A percentile compares a stretch with the other conserved stretches of the same genome.
Conservation (phyloP, 2,888 invertebrate genomes). For the Melieria crassipennis region DNA sequence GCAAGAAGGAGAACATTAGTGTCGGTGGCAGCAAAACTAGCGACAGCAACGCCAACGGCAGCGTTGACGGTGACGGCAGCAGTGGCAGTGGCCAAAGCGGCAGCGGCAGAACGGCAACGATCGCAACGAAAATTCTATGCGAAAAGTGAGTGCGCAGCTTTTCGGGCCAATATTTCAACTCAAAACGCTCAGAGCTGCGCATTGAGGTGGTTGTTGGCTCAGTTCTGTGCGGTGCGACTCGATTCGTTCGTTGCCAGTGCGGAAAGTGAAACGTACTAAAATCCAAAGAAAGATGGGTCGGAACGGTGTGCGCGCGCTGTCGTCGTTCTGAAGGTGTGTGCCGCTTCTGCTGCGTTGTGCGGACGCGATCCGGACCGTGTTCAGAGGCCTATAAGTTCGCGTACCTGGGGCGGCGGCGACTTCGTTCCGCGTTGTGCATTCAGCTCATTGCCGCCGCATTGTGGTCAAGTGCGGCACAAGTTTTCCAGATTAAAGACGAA, state of each 20-base stretch:
- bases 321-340: too few species aligned
- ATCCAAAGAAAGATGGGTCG: too few species aligned
- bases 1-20: constrained; percentile 15
- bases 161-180: background rate
- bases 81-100: too few species aligned
- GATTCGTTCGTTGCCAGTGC: too few species aligned
- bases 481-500: too few species aligned
- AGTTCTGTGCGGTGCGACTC: too few species aligned
- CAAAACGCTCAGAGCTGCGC: constrained; percentile 51
- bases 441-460: too few species aligned
- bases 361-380: background rate
- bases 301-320: too few species aligned
- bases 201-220: constrained; percentile 46
- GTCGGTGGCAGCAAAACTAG: background rate
- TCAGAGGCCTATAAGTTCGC: background rate
- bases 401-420: background rate
- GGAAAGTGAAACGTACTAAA: too few species aligned
- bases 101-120: background rate
- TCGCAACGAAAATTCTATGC: background rate
- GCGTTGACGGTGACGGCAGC: background rate
- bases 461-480: too few species aligned
- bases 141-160: background rate
- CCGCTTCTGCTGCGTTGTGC: constrained; percentile 16
- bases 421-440: too few species aligned
- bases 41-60: constrained; percentile 23